phyloP scores from a whole-genome alignment of 2,888 invertebrate genomes.

The Cataglyphis livida region DNA sequence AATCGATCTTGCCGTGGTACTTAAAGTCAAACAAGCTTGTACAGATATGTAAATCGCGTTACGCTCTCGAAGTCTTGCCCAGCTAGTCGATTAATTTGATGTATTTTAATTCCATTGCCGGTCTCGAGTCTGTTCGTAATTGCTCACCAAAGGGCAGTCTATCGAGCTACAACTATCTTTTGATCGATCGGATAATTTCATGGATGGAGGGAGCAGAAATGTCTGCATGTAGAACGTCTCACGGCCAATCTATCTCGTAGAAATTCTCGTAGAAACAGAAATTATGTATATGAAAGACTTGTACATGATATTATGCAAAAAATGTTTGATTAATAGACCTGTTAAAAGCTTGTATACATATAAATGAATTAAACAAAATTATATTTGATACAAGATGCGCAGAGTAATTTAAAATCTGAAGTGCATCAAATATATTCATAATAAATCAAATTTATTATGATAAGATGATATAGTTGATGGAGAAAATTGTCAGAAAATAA shows the following conservation, averaged over 20 bases:
- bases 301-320: background rate
- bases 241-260: background rate
- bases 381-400: background rate
- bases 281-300: background rate
- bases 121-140: slow-evolving; percentile 24
- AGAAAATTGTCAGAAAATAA: background rate
- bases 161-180: slow-evolving; percentile 33
- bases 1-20: slow-evolving; percentile 46
- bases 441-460: background rate
- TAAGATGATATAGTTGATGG: background rate
- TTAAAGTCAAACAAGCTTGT: slow-evolving; percentile 56
- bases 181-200: slow-evolving; percentile 45
- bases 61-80: slow-evolving; percentile 46
- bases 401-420: background rate
- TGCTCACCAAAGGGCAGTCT: slow-evolving; percentile 37
- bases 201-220: background rate
- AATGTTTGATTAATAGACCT: slow-evolving; percentile 7
- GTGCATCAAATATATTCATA: background rate
- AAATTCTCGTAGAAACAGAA: background rate
- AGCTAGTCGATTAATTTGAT: slow-evolving; percentile 51
- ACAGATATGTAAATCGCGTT: slow-evolving; percentile 53
- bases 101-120: slow-evolving; percentile 45
- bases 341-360: slow-evolving; percentile 5
- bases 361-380: slow-evolving; percentile 9
- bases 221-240: background rate